These are phyloP conservation scores for Microtus oregoni DNA, from an alignment of 2,113 vertebrate species.

Conservation along the genomic window DNA sequence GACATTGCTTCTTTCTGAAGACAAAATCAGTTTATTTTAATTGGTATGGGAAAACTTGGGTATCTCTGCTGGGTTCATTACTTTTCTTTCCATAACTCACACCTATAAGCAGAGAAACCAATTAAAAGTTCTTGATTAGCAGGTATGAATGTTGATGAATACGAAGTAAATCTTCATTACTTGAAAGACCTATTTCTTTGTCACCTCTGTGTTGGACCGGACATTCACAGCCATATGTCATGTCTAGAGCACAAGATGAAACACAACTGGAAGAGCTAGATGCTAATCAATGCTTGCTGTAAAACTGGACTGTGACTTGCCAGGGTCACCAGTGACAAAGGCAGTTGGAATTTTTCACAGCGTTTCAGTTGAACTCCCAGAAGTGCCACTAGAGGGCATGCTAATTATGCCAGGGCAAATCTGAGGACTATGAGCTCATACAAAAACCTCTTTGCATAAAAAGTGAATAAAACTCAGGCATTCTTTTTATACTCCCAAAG, in stretches of 20 bases:
- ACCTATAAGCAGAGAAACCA: not conserved
- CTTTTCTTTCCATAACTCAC: not conserved
- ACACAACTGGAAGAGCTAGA: not conserved
- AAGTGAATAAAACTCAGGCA: not conserved
- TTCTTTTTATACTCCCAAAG: not conserved
- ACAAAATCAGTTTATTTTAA: slow-evolving; percentile 28
- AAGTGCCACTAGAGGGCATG: slow-evolving; percentile 63
- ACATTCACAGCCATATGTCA: not conserved
- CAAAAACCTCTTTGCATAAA: slow-evolving; percentile 57
- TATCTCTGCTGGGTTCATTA: not conserved
- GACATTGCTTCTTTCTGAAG: not conserved
- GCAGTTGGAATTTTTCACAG: slow-evolving; percentile 54
- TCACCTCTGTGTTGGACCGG: not conserved
- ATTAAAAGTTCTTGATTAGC: not conserved
- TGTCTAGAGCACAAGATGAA: not conserved
- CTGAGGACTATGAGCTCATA: not conserved
- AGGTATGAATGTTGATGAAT: not conserved
- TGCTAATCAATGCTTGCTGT: slow-evolving; percentile 43
- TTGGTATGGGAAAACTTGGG: not conserved
- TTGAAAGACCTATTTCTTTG: slow-evolving; percentile 19
- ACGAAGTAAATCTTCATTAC: not conserved
- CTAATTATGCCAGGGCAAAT: slow-evolving; percentile 59
- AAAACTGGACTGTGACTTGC: slow-evolving; percentile 53
- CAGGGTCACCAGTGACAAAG: slow-evolving; percentile 66
- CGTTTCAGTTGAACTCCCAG: slow-evolving; percentile 57